Conservation (phyloP, 2,113 vertebrate species). For the Myotis davidii region DNA sequence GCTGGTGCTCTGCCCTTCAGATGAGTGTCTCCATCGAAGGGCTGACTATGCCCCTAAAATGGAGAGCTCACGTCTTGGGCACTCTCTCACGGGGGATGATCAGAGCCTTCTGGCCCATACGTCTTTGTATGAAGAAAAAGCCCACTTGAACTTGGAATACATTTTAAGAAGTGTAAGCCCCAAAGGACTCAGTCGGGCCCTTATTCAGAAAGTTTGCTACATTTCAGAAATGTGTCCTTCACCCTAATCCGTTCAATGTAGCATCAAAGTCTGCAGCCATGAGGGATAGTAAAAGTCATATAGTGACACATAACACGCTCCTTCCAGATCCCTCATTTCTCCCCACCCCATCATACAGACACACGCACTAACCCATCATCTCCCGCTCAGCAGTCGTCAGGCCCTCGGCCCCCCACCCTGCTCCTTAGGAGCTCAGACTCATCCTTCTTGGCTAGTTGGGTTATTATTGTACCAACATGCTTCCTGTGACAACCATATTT, state of each 20-base stretch:
- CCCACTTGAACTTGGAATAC: not conserved
- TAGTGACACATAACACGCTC: not conserved
- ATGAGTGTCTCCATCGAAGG: no score
- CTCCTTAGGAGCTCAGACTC: not conserved
- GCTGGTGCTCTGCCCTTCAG: no score
- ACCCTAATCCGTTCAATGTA: not conserved
- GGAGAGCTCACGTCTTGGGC: not conserved
- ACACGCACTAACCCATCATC: not conserved
- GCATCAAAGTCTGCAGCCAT: not conserved
- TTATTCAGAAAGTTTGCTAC: not conserved
- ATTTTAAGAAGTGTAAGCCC: not conserved
- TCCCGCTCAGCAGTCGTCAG: not conserved
- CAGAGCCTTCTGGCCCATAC: not conserved
- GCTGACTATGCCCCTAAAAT: not conserved
- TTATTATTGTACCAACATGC: not conserved
- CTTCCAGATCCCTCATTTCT: not conserved
- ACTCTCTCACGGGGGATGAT: not conserved
- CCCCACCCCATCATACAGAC: not conserved
- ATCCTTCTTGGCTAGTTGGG: not conserved
- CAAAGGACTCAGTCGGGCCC: not conserved
- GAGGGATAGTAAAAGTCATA: not conserved
- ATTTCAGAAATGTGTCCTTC: not conserved
- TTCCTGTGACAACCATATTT: not conserved
- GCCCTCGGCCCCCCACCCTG: not conserved
- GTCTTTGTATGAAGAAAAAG: not conserved